A percentile compares a stretch with the other conserved stretches of the same genome.
Conservation (phyloP, 2,113 vertebrate genomes). For the Balaeniceps rex region DNA sequence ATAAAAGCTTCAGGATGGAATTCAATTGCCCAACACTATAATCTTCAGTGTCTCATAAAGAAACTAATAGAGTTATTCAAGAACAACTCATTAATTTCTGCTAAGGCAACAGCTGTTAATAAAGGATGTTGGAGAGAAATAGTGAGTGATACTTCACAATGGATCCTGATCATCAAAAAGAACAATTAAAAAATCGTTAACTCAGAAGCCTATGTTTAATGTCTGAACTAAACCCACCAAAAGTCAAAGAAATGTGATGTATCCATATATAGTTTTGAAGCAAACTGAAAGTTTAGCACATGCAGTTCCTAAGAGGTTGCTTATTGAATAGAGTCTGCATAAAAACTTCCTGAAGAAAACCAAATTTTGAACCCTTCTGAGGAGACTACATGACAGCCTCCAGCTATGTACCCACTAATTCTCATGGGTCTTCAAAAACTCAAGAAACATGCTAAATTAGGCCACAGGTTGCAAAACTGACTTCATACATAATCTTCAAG, state of each 20-base stretch:
- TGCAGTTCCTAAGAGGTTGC: neutral
- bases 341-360: neutral
- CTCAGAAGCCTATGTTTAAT: neutral
- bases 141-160: neutral
- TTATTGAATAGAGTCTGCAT: neutral
- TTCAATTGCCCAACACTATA: neutral
- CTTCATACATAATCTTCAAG: neutral
- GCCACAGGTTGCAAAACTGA: neutral
- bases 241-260: neutral
- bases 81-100: neutral
- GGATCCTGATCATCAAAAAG: neutral
- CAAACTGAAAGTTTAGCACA: neutral
- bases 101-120: neutral
- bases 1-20: neutral
- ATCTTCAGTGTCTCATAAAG: neutral
- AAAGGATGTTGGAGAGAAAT: neutral
- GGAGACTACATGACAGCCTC: neutral
- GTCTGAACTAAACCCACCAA: neutral
- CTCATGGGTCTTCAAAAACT: neutral
- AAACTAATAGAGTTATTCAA: neutral
- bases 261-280: neutral
- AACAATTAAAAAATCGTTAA: neutral
- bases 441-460: neutral
- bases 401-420: neutral
- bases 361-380: neutral